phyloP scores from a whole-genome alignment of 2,888 invertebrate genomes.

The Athalia circularis region DNA sequence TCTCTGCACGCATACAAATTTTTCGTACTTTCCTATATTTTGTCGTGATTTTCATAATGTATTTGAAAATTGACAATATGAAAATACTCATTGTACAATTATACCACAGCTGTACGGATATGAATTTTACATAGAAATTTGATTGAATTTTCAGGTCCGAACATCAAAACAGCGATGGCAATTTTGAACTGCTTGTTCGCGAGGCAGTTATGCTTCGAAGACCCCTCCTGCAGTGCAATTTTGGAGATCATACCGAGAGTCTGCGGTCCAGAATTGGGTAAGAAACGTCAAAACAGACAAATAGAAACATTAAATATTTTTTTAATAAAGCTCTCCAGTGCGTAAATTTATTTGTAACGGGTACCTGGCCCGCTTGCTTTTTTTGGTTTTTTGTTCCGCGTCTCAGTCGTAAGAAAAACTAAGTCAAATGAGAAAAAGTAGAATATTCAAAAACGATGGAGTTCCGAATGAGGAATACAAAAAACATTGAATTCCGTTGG shows the following conservation, averaged over 20 bases:
- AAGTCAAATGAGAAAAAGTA: too few relatives aligned
- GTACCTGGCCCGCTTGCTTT: not conserved
- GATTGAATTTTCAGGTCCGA: constrained; percentile 81
- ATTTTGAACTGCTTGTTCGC: constrained; percentile 93
- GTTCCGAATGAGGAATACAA: too few relatives aligned
- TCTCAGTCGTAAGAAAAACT: not conserved
- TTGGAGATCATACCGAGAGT: constrained; percentile 93
- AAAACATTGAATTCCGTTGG: too few relatives aligned
- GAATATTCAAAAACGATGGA: too few relatives aligned
- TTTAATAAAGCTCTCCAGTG: constrained; percentile 35
- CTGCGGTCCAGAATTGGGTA: constrained; percentile 93
- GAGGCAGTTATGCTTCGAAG: constrained; percentile 92
- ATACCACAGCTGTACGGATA: too few relatives aligned
- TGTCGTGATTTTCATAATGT: too few relatives aligned
- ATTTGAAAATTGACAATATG: too few relatives aligned
- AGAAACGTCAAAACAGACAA: constrained; percentile 69
- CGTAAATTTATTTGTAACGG: not conserved
- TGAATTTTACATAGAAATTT: not conserved
- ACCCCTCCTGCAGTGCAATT: constrained; percentile 92
- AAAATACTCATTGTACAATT: too few relatives aligned
- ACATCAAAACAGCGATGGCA: constrained; percentile 85
- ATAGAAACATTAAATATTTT: constrained; percentile 14
- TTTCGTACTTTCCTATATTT: too few relatives aligned
- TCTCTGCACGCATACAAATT: too few relatives aligned
- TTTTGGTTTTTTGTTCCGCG: not conserved